phyloP scores from a whole-genome alignment of 2,113 vertebrate species.

The Tupaia chinensis region DNA sequence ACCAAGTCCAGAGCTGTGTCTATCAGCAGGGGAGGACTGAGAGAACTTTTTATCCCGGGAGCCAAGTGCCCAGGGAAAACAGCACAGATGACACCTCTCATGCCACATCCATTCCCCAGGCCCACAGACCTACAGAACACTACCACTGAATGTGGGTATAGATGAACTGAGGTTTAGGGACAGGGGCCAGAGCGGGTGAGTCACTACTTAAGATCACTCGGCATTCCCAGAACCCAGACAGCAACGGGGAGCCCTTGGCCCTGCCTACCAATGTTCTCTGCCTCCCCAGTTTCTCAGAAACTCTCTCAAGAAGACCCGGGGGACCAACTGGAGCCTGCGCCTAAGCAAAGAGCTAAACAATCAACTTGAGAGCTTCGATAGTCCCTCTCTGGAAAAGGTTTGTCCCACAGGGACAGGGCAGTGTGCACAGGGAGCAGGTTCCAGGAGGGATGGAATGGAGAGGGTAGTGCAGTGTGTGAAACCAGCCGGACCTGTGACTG shows the following conservation, averaged over 20 bases:
- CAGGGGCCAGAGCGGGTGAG: background rate
- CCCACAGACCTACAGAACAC: too few relatives aligned
- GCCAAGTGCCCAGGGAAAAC: too few relatives aligned
- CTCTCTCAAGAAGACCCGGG: slow-evolving; percentile 75
- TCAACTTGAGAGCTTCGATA: slow-evolving; percentile 61
- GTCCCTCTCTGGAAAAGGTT: slow-evolving; percentile 79
- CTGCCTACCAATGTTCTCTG: rapidly evolving
- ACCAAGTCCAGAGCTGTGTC: background rate
- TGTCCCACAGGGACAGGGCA: background rate
- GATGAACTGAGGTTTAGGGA: rapidly evolving
- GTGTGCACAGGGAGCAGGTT: background rate
- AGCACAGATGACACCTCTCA: background rate
- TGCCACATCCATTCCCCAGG: background rate
- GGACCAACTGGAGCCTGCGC: slow-evolving; percentile 76
- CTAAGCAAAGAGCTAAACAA: slow-evolving; percentile 76
- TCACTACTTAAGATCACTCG: rapidly evolving
- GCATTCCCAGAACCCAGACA: background rate
- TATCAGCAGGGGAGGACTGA: background rate
- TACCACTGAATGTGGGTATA: rapidly evolving
- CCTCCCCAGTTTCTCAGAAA: slow-evolving; percentile 73
- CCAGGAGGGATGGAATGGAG: rapidly evolving
- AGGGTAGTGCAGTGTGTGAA: background rate
- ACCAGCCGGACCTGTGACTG: background rate
- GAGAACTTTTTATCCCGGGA: background rate
- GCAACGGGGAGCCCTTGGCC: background rate